A percentile compares a stretch with the other conserved stretches of the same genome.
These are phyloP conservation scores for Drosophila ficusphila DNA, from an alignment of 1,140 invertebrate species.

Conservation along the genomic window DNA sequence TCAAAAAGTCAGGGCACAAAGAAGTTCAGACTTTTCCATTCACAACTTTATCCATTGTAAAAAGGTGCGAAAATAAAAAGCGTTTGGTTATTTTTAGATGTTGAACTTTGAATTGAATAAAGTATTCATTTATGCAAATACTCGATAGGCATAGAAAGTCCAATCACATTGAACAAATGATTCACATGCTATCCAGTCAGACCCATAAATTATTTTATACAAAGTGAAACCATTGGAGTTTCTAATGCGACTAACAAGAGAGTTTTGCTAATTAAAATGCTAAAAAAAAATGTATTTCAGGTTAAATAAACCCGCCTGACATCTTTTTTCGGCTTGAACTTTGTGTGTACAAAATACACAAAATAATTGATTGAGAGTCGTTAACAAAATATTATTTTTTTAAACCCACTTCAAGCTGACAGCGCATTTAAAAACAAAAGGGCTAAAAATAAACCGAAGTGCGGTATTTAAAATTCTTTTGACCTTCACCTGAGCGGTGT, in stretches of 20 bases:
- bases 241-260: conserved; percentile 11
- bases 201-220: conserved; percentile 15
- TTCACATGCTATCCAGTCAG: not conserved
- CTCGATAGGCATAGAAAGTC: conserved; percentile 7
- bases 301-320: conserved; percentile 10
- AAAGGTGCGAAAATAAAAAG: not conserved
- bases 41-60: too few species aligned
- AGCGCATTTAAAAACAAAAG: conserved; percentile 46
- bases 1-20: too few species aligned
- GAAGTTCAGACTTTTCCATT: not conserved
- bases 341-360: conserved; percentile 18
- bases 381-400: conserved; percentile 22
- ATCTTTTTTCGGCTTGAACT: conserved; percentile 28
- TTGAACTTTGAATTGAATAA: not conserved
- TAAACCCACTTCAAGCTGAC: conserved; percentile 19
- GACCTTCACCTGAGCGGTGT: conserved; percentile 56
- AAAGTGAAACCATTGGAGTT: conserved; percentile 11
- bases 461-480: conserved; percentile 56
- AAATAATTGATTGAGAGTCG: conserved; percentile 40
- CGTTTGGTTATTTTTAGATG: conserved; percentile 11
- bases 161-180: not conserved
- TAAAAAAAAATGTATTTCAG: not conserved
- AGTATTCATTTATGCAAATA: not conserved
- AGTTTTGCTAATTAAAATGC: conserved; percentile 3
- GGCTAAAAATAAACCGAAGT: conserved; percentile 60